Evolutionary conservation across 2,888 invertebrate species (phyloP), one percentile per base, ranked within the genome.

Genomic region (Craniophora ligustri): DNA sequence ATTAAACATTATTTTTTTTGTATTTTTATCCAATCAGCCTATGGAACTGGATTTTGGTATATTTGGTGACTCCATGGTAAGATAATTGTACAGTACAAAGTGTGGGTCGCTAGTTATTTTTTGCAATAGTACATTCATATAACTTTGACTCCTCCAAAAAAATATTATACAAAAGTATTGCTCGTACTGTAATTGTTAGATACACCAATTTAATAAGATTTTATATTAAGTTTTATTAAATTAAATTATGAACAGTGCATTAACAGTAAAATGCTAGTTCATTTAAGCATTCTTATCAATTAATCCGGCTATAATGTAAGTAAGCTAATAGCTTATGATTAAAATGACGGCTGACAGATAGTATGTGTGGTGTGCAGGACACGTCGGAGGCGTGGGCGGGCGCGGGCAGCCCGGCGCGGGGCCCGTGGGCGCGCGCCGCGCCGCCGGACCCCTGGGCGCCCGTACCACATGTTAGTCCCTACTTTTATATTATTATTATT

Each of bases 351-450:
- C n/a, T n/a, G n/a, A n/a, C n/a, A n/a, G n/a, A n/a, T n/a, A n/a
- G 5, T 4, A 26, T 26, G 14, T 42, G 5, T 28, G n/a, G 3
- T 57, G 2, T 14, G 0, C 78, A 91, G 89, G 91, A 89, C 42
- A 87, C 87, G 34, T 81, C 94, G 68, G 88, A 92, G 10, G 95
- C 95, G 54, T 96, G 96, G 96, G 95, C 95, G 76, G 39, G 85
- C 75, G 86, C 86, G 81, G 54, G 81, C 79, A 67, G 72, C 62
- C 62, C 75, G 1, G 86, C 92, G 48, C 76, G 83, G 0, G 91
- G 90, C 75, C 89, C 90, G 8, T 91, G 91, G 89, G 88, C 88
- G n/a, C 84, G 87, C 36, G 73, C 81, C 39, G 71, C 79, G 11
- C 54, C 85, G 68, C 64, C 84, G 6, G 89, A 91, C 79, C 92